Percentiles rank a stretch among this genome's conserved stretches.
Evolutionary conservation across 2,888 invertebrate species (phyloP).

Genomic region (Nemurella pictetii): DNA sequence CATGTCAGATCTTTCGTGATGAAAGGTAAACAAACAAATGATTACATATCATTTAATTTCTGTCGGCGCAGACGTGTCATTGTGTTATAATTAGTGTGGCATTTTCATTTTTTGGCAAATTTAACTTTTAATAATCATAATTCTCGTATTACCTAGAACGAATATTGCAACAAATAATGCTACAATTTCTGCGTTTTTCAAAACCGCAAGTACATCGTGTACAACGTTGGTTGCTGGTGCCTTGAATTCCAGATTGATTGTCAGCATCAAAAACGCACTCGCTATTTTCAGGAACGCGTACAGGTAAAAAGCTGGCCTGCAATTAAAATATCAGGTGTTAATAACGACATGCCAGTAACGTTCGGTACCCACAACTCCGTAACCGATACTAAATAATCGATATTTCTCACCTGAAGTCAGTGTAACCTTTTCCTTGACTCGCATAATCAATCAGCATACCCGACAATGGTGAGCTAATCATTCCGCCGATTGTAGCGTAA

Average conservation of each 20-base stretch:
- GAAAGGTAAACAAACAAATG: not conserved
- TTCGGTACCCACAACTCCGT: not conserved
- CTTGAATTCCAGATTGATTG: constrained; percentile 76
- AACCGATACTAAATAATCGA: not conserved
- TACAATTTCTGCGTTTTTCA: constrained; percentile 70
- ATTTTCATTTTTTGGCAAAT: not conserved
- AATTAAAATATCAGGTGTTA: constrained; percentile 40
- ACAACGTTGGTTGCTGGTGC: constrained; percentile 71
- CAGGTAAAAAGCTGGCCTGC: constrained; percentile 75
- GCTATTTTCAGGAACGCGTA: constrained; percentile 71
- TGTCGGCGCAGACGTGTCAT: not conserved
- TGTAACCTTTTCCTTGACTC: constrained; percentile 69
- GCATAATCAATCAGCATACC: constrained; percentile 74
- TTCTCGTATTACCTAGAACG: constrained; percentile 63
- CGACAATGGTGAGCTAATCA: constrained; percentile 77
- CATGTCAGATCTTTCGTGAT: not conserved
- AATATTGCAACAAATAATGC: constrained; percentile 73
- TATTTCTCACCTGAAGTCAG: constrained; percentile 67
- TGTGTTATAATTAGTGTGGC: not conserved
- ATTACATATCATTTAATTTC: not conserved
- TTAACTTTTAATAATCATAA: not conserved
- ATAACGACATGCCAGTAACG: not conserved
- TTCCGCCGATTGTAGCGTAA: constrained; percentile 75
- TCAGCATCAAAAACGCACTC: constrained; percentile 68
- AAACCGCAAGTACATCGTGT: constrained; percentile 67